These are phyloP conservation scores for Acronicta leporina DNA, from an alignment of 2,888 invertebrate genomes.

Conservation along the genomic window DNA sequence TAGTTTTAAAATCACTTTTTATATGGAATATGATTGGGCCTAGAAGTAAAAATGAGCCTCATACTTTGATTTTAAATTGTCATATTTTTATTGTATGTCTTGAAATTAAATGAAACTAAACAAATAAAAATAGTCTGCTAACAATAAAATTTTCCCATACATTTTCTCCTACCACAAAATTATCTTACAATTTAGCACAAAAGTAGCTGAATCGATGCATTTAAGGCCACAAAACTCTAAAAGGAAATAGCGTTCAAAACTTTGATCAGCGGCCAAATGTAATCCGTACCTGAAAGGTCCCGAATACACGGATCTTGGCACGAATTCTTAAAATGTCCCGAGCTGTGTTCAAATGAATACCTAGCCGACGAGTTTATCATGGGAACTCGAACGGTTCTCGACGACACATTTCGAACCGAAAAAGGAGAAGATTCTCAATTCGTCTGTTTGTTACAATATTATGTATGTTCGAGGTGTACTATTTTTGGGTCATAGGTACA, in stretches of 20 bases:
- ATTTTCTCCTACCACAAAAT: slow-evolving; percentile 21
- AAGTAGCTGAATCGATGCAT: slow-evolving; percentile 58
- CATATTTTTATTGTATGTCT: too few relatives aligned
- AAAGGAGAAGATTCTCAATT: not conserved
- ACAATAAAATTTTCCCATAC: slow-evolving; percentile 2
- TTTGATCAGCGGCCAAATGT: slow-evolving; percentile 80
- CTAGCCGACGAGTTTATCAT: slow-evolving; percentile 27
- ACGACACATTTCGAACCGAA: too few relatives aligned
- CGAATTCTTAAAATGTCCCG: slow-evolving; percentile 74
- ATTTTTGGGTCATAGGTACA: too few relatives aligned
- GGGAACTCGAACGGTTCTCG: slow-evolving; percentile 27
- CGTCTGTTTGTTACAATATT: too few relatives aligned
- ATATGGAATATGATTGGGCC: too few relatives aligned
- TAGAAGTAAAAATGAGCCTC: too few relatives aligned
- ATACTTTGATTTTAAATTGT: too few relatives aligned
- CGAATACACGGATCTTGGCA: slow-evolving; percentile 80
- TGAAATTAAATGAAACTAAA: not conserved
- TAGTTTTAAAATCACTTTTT: too few relatives aligned
- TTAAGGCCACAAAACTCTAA: slow-evolving; percentile 63
- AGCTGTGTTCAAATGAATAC: slow-evolving; percentile 64
- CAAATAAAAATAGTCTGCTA: not conserved
- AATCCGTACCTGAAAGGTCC: slow-evolving; percentile 74
- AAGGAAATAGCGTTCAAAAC: slow-evolving; percentile 66
- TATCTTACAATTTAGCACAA: slow-evolving; percentile 47
- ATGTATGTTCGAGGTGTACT: too few relatives aligned